Conservation (phyloP, 2,888 invertebrate species). For the Dilophus febrilis region DNA sequence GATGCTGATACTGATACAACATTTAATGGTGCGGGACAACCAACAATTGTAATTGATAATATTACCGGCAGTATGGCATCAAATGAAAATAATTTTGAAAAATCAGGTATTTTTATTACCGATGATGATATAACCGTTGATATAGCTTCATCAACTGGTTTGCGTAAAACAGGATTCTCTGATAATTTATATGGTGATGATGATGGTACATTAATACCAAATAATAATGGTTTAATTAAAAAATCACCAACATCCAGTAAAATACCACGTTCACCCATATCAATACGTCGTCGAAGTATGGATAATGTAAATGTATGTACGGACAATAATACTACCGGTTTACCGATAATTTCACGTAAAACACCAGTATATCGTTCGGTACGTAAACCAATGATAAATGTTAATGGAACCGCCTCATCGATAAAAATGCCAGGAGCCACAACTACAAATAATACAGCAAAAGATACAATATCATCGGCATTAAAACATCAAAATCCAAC, state of each 20-base stretch:
- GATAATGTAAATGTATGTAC: slow-evolving; percentile 19
- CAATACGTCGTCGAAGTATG: slow-evolving; percentile 24
- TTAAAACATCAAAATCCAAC: no score
- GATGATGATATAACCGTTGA: slow-evolving; percentile 35
- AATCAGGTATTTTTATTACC: slow-evolving; percentile 26
- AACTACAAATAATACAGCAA: no score
- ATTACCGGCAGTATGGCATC: neutral
- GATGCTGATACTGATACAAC: slow-evolving; percentile 6
- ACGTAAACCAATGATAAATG: slow-evolving; percentile 29
- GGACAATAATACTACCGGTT: slow-evolving; percentile 12
- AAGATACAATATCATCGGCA: slow-evolving; percentile 25
- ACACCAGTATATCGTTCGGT: slow-evolving; percentile 29
- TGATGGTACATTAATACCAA: slow-evolving; percentile 26
- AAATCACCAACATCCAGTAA: slow-evolving; percentile 34
- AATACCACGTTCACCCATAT: slow-evolving; percentile 27
- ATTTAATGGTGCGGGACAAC: no score
- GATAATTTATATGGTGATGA: slow-evolving; percentile 41
- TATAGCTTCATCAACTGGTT: slow-evolving; percentile 49
- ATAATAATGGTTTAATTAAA: slow-evolving; percentile 20
- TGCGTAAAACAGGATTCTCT: slow-evolving; percentile 51
- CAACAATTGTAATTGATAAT: slow-evolving; percentile 7
- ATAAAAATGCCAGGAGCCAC: slow-evolving; percentile 14
- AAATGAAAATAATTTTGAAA: slow-evolving; percentile 21
- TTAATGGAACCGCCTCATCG: slow-evolving; percentile 30
- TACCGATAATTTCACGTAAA: slow-evolving; percentile 22